Conservation (phyloP, 92 coral and sea anemone genomes). For the Zoanthus gigantus region DNA sequence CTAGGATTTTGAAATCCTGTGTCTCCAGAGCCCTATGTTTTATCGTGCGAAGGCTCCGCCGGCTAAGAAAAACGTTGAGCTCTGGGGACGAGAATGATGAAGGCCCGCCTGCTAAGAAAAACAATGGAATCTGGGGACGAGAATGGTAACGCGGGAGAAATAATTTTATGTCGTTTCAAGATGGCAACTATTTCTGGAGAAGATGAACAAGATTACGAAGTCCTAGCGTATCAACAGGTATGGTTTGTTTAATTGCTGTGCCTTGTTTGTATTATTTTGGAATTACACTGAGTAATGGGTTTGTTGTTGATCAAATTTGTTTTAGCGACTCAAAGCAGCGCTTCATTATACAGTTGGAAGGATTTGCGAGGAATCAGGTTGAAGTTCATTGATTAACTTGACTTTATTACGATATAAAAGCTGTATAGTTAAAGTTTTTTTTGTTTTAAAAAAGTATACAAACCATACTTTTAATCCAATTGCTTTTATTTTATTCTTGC, state of each 20-base stretch:
- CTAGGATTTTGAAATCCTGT: too few relatives aligned
- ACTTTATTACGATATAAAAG: too few relatives aligned
- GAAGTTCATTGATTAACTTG: background rate
- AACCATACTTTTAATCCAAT: too few relatives aligned
- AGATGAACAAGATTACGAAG: constrained; percentile 78
- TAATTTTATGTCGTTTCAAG: background rate
- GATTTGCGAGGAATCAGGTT: constrained; percentile 90
- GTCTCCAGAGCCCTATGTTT: too few relatives aligned
- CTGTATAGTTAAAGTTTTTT: too few relatives aligned
- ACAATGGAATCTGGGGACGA: too few relatives aligned
- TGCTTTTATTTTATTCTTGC: too few relatives aligned
- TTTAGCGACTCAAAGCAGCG: constrained; percentile 95
- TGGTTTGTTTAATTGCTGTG: background rate
- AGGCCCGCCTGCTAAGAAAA: too few relatives aligned
- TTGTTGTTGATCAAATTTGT: background rate
- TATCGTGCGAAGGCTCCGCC: too few relatives aligned
- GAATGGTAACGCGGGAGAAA: background rate
- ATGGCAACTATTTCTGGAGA: constrained; percentile 37
- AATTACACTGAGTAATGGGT: background rate
- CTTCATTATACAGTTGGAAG: constrained; percentile 92
- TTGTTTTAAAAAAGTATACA: too few relatives aligned
- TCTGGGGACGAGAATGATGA: too few relatives aligned
- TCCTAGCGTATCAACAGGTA: constrained; percentile 89
- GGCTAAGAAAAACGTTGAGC: too few relatives aligned
- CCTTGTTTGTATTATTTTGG: background rate